These are phyloP conservation scores for Tricholaema leucomelas DNA, from an alignment of 2,113 vertebrate species.

Conservation along the genomic window DNA sequence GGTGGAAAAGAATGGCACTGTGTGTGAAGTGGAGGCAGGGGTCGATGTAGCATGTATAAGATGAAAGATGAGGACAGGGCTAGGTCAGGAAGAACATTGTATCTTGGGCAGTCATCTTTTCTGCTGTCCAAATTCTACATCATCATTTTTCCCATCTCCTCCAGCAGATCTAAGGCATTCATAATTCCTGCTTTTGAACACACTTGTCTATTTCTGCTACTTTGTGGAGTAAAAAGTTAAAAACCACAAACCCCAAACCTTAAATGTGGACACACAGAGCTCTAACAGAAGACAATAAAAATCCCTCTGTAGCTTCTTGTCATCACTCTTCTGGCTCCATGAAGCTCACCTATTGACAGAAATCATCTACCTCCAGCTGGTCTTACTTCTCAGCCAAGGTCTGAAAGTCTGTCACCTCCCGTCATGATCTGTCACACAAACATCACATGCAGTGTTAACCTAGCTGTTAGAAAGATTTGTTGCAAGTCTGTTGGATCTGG, in stretches of 20 bases:
- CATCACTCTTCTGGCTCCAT: background rate
- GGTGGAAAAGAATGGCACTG: background rate
- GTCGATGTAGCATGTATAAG: background rate
- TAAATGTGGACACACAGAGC: background rate
- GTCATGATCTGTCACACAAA: constrained; percentile 34
- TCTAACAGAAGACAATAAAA: background rate
- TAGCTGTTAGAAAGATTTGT: constrained; percentile 26
- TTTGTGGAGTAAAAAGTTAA: background rate
- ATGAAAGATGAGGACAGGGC: constrained; percentile 52
- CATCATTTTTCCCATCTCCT: background rate
- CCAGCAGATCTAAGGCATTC: background rate
- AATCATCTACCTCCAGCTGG: constrained; percentile 46
- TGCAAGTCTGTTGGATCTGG: background rate
- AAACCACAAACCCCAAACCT: background rate
- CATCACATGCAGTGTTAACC: constrained; percentile 25
- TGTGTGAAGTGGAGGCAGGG: background rate
- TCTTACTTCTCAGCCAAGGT: constrained; percentile 35
- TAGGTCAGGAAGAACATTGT: constrained; percentile 43
- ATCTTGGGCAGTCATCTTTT: background rate
- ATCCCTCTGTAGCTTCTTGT: background rate
- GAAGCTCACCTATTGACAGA: constrained; percentile 37
- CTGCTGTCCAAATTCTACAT: background rate
- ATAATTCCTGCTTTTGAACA: background rate
- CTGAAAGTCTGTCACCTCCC: constrained; percentile 38
- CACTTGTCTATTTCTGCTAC: background rate